These are phyloP conservation scores for Leptopterna dolabrata DNA, from an alignment of 2,888 invertebrate genomes.

Conservation along the genomic window DNA sequence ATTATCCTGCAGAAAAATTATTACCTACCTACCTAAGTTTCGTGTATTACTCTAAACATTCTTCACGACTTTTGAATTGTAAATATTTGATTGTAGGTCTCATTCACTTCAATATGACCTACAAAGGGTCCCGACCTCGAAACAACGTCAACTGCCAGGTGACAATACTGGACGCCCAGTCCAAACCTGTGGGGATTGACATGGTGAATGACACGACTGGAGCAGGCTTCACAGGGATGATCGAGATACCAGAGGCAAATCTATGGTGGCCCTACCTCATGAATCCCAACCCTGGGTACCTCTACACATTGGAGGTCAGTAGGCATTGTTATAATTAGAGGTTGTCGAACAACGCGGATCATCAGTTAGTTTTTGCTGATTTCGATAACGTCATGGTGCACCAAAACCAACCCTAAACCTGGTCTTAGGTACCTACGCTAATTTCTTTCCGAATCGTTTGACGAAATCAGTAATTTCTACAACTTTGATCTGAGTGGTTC, in stretches of 20 bases:
- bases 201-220: slow-evolving; percentile 66
- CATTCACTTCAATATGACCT: slow-evolving; percentile 72
- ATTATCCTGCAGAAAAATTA: too few species aligned
- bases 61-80: neutral
- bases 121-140: slow-evolving; percentile 66
- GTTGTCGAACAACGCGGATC: neutral
- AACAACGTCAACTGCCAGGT: slow-evolving; percentile 64
- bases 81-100: slow-evolving; percentile 67
- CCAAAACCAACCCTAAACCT: too few species aligned
- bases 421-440: too few species aligned
- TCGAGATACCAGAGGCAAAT: slow-evolving; percentile 78
- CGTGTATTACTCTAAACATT: too few species aligned
- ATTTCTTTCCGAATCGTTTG: too few species aligned
- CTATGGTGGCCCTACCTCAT: slow-evolving; percentile 96
- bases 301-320: slow-evolving; percentile 84
- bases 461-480: too few species aligned
- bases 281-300: slow-evolving; percentile 81
- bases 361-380: too few species aligned
- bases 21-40: too few species aligned
- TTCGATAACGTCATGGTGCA: too few species aligned
- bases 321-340: neutral
- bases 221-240: slow-evolving; percentile 71
- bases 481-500: too few species aligned
- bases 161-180: slow-evolving; percentile 70
- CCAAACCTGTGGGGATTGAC: slow-evolving; percentile 70